A percentile compares a stretch with the other conserved stretches of the same genome.
phyloP scores from a whole-genome alignment of 2,888 invertebrate genomes.

The Pinctada fucata region DNA sequence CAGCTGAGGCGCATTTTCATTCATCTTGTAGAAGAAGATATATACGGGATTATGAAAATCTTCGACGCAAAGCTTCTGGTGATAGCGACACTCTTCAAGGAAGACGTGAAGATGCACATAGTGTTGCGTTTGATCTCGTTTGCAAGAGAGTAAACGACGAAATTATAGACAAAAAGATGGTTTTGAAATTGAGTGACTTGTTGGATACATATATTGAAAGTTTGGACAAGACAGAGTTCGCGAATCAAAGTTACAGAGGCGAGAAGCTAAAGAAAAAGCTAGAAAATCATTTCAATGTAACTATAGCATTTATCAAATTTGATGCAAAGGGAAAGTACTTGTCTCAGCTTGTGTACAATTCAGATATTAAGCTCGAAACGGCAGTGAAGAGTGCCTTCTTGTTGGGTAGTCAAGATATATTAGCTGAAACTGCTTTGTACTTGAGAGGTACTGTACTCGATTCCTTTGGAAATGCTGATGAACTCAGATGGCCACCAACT shows the following conservation, averaged over 20 bases:
- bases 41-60: not conserved
- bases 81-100: not conserved
- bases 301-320: not conserved
- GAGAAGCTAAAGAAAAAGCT: constrained; percentile 21
- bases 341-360: constrained; percentile 6
- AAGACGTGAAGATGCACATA: too few relatives aligned
- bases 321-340: not conserved
- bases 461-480: not conserved
- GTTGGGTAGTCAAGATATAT: constrained; percentile 8
- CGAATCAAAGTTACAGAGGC: constrained; percentile 26
- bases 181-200: constrained; percentile 14
- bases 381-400: constrained; percentile 1
- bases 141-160: not conserved
- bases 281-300: not conserved
- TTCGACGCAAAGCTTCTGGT: not conserved
- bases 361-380: not conserved
- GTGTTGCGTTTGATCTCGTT: not conserved
- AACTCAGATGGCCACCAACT: constrained; percentile 32
- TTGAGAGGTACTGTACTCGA: constrained; percentile 21
- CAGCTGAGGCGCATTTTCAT: not conserved
- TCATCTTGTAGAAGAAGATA: not conserved
- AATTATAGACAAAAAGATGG: constrained; percentile 1
- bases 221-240: constrained; percentile 9
- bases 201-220: constrained; percentile 3
- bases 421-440: constrained; percentile 19